A percentile compares a stretch with the other conserved stretches of the same genome.
Conservation (phyloP, 2,888 invertebrate species). For the Epinotia bilunana region DNA sequence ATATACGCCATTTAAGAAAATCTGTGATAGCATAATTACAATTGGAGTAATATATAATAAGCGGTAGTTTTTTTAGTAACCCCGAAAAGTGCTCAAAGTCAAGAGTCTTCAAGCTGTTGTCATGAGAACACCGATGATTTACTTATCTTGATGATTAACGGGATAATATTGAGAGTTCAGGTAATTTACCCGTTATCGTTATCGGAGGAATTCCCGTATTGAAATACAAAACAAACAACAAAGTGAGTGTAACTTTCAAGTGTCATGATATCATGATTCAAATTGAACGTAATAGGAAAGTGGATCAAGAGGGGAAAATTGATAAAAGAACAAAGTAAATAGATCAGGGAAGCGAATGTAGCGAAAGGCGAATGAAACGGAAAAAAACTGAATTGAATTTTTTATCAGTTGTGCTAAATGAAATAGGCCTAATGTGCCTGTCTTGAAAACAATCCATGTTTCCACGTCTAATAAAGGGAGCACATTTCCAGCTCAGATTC, state of each 20-base stretch:
- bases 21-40: not conserved
- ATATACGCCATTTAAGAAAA: no score
- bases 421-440: no score
- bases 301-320: not conserved
- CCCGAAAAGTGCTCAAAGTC: not conserved
- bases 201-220: constrained; percentile 1
- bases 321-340: not conserved
- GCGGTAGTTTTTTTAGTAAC: no score
- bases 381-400: not conserved
- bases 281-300: not conserved
- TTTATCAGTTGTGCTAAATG: not conserved
- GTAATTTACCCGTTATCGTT: constrained; percentile 9
- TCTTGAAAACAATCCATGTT: no score
- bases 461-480: no score
- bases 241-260: not conserved
- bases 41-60: no score
- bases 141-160: constrained; percentile 5
- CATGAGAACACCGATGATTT: not conserved
- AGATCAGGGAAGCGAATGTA: not conserved
- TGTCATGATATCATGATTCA: not conserved
- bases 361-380: not conserved
- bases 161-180: not conserved
- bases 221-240: no score
- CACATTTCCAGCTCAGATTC: no score
- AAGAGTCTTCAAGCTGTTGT: not conserved